Base-by-base conservation (phyloP, 2,888 invertebrate species). In the Crocallis elinguaria region DNA sequence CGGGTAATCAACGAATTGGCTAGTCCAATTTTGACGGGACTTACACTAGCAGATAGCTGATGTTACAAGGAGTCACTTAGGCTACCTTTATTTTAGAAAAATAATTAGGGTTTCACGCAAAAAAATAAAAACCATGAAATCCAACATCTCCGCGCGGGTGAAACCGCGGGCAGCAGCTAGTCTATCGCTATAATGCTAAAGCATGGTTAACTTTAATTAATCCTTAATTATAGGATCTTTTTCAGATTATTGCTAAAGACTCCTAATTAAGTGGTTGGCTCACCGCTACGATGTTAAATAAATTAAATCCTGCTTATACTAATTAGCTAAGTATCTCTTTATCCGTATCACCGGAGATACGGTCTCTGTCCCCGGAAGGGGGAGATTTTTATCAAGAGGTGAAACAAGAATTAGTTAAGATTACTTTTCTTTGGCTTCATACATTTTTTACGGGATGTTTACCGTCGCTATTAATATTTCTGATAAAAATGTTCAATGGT, bases 301-400 rank as follows among this genome's bases (percentile, higher is more conserved):
- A 49, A 55, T 55, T 55, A 46, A 54, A 44, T 54, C 29, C 45
- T 41, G 41, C 46, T 53, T 48, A 46, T 46, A 53, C 42, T 53
- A 46, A 53, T 53, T 53, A 36, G 42, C 36, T 52, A 23, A 52
- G 52, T 42, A 42, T 46, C 52, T 42, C 46, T 17, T 46, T 52
- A 52, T 46, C 41, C 41, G 23, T 42, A 32, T 32, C 23, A 16
- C n/a, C 35, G 7, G n/a, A n/a, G n/a, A n/a, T n/a, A n/a, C n/a
- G n/a, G n/a, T n/a, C 35, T 73, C 19, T 46, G 49, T n/a, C 9
- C 68, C 66, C 38, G 39, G 13, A 48, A 29, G 36, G 46, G 30
- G 33, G 37, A 32, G 37, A 41, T 35, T 36, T 49, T 49, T 39
- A 49, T 35, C 35, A 6, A 5, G 25, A 3, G 25, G 25, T 25